Conservation (phyloP, 1,140 invertebrate genomes). For the Drosophila ogumai region DNA sequence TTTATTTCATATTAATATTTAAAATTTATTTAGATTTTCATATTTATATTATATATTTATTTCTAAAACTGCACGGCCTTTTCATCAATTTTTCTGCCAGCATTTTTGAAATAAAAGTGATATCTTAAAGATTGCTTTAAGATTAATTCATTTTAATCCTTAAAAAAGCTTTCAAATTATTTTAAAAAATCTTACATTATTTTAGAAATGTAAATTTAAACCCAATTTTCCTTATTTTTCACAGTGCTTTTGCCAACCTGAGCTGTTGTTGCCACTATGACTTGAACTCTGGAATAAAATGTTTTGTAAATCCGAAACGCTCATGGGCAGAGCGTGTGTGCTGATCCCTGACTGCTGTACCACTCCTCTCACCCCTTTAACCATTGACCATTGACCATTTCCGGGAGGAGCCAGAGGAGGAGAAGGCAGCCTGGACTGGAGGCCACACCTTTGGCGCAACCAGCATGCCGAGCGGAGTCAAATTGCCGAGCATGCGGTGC, state of each 20-base stretch:
- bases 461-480: constrained; percentile 58
- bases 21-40: no score
- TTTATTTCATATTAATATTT: no score
- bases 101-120: no score
- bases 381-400: constrained; percentile 22
- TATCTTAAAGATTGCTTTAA: not conserved
- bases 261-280: constrained; percentile 29
- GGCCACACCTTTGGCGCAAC: constrained; percentile 25
- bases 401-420: not conserved
- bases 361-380: not conserved
- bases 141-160: not conserved
- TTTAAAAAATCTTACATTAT: not conserved
- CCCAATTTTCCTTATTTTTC: not conserved
- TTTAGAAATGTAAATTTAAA: not conserved
- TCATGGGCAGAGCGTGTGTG: constrained; percentile 10
- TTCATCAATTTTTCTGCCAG: no score
- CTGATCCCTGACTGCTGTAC: constrained; percentile 5
- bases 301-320: constrained; percentile 80
- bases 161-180: not conserved
- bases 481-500: constrained; percentile 69
- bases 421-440: not conserved
- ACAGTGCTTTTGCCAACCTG: constrained; percentile 41
- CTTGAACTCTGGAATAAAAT: constrained; percentile 72
- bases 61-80: no score
- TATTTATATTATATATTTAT: no score